Evolutionary conservation across 2,888 invertebrate species (phyloP).

Genomic region (Sinohyriopsis cumingii): DNA sequence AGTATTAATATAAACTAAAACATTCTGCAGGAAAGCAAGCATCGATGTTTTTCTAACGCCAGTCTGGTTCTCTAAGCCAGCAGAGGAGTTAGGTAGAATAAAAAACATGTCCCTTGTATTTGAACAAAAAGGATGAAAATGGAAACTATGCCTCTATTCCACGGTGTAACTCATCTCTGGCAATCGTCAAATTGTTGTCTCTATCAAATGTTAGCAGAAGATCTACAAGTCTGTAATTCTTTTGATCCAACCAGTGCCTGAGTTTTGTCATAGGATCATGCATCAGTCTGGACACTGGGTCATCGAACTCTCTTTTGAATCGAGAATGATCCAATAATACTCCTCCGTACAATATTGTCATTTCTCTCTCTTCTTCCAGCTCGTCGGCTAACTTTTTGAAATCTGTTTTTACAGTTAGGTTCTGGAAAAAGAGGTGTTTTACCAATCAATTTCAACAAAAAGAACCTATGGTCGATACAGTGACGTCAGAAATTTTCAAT

Average conservation of each 20-base stretch:
- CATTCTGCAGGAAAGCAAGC: no score
- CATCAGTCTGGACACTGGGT: slow-evolving; percentile 27
- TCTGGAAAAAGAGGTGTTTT: slow-evolving; percentile 33
- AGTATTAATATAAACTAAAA: no score
- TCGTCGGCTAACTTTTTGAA: slow-evolving; percentile 53
- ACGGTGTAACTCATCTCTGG: slow-evolving; percentile 46
- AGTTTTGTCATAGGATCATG: slow-evolving; percentile 63
- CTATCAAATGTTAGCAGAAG: slow-evolving; percentile 56
- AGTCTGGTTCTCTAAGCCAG: no score
- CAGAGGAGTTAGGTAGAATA: neutral
- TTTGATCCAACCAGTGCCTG: slow-evolving; percentile 48
- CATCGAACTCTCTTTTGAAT: slow-evolving; percentile 18
- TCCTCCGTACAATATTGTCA: slow-evolving; percentile 54
- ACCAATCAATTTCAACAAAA: neutral
- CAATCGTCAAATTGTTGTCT: slow-evolving; percentile 50
- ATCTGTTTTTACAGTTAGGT: slow-evolving; percentile 51
- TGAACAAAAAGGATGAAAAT: neutral
- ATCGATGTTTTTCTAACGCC: no score
- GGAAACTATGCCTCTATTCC: slow-evolving; percentile 47
- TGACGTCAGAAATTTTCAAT: no score
- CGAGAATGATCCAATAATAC: slow-evolving; percentile 36
- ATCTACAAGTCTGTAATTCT: slow-evolving; percentile 56
- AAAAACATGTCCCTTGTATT: neutral
- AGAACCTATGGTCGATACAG: no score
- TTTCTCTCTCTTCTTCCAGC: slow-evolving; percentile 38